Evolutionary conservation across 2,113 vertebrate species (phyloP), one percentile per base, ranked within the genome.

Genomic region (Rostratula benghalensis): DNA sequence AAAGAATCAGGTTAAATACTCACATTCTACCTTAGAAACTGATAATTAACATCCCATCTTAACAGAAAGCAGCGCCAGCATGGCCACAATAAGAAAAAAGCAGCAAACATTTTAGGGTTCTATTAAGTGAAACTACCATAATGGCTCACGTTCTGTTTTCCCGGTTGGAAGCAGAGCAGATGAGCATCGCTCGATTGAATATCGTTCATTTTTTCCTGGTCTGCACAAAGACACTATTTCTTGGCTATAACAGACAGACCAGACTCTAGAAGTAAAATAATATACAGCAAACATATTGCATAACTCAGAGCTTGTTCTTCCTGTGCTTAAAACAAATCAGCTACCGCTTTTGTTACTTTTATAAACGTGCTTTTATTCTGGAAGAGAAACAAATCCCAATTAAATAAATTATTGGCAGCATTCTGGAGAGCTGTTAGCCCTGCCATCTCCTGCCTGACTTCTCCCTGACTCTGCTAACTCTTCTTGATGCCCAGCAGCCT

Each of bases 1-100:
- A 95, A 93, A 90, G 91, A 87, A 81, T 74, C 83, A 83, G 53
- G 95, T 76, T 91, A 81, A 93, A 94, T 35, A 45, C 31, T 92
- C 75, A 67, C 13, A 37, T 94, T 93, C 73, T 81, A 77, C 67
- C 83, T 73, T 50, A 89, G 78, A 83, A 96, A 86, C 39, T 13
- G 48, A 46, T 70, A 93, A 89, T 93, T 86, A 89, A 51, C 25
- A 74, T 56, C n/a, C 21, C 18, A 4, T 60, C 91, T 87, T 75
- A 95, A 92, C 30, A 75, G 57, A 75, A 94, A 81, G 63, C 46
- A 79, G 89, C 74, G 82, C 19, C 45, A 80, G 39, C 19, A 43
- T 19, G 39, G 33, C 51, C 60, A 84, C 61, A n/a, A 10, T 37
- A 69, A 75, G 31, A 35, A 83, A 80, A 83, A 84, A 35, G 30